A percentile compares a stretch with the other conserved stretches of the same genome.
Evolutionary conservation across 1,140 invertebrate genomes (phyloP).

Genomic region (Tetragnatha versicolor): DNA sequence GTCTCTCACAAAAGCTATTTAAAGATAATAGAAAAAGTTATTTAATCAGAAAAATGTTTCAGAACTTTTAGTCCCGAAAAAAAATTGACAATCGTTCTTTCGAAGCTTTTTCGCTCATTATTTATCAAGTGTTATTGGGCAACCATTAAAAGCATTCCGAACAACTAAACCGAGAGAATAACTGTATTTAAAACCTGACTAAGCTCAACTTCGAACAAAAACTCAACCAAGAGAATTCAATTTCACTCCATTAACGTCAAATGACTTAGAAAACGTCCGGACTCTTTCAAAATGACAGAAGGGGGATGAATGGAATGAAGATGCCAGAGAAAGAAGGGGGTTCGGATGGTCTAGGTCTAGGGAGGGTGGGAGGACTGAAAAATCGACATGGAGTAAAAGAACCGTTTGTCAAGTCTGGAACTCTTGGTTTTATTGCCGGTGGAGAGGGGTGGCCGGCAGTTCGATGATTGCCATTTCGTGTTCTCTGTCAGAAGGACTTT

Average conservation of each 20-base stretch:
- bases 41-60: too few species aligned
- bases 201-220: too few species aligned
- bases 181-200: too few species aligned
- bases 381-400: slow-evolving; percentile 15
- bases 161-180: too few species aligned
- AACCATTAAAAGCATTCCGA: too few species aligned
- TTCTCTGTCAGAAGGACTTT: slow-evolving; percentile 43
- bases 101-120: too few species aligned
- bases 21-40: too few species aligned
- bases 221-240: not conserved
- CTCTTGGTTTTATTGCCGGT: slow-evolving; percentile 36
- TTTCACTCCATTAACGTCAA: not conserved
- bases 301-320: not conserved
- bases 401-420: slow-evolving; percentile 31
- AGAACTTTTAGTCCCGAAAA: too few species aligned
- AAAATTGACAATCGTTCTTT: too few species aligned
- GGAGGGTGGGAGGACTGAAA: not conserved
- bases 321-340: not conserved
- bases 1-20: too few species aligned
- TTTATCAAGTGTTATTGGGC: too few species aligned
- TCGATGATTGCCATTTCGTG: slow-evolving; percentile 42
- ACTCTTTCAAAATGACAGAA: not conserved
- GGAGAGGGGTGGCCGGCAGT: not conserved
- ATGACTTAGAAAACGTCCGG: not conserved
- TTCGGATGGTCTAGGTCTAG: not conserved